phyloP scores from a whole-genome alignment of 2,113 vertebrate genomes.

The Megaceryle torquata region DNA sequence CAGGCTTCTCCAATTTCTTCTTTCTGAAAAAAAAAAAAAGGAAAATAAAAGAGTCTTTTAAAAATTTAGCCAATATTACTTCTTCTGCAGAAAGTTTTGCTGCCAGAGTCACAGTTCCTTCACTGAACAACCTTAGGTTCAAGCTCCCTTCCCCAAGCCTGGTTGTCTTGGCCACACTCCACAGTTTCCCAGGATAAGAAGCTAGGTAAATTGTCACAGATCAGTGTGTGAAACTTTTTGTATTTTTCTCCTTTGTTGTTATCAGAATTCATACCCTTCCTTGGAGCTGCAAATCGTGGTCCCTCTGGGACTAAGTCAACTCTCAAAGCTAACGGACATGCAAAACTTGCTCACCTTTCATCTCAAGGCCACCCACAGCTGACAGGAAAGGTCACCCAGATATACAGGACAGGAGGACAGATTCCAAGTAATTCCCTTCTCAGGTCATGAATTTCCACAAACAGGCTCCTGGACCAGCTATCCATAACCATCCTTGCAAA shows the following conservation, averaged over 20 bases:
- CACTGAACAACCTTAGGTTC: background rate
- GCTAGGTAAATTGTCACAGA: accelerated
- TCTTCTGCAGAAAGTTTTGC: background rate
- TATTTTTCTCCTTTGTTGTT: background rate
- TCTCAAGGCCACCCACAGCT: background rate
- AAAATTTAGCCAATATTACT: background rate
- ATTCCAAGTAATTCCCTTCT: background rate
- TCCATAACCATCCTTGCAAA: background rate
- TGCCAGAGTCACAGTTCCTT: background rate
- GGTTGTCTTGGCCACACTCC: background rate
- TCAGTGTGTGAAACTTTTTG: accelerated
- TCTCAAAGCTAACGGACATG: background rate
- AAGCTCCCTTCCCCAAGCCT: background rate
- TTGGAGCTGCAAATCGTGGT: background rate
- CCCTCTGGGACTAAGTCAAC: background rate
- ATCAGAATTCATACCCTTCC: background rate
- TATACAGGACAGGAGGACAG: background rate
- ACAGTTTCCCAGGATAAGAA: background rate
- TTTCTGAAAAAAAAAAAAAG: background rate
- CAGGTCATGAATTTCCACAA: background rate
- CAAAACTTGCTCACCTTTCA: background rate
- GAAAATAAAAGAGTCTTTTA: background rate
- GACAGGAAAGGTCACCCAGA: accelerated
- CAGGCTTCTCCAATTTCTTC: background rate
- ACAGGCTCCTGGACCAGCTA: background rate